These are phyloP conservation scores for Leucania comma DNA, from an alignment of 2,888 invertebrate genomes.

Conservation along the genomic window DNA sequence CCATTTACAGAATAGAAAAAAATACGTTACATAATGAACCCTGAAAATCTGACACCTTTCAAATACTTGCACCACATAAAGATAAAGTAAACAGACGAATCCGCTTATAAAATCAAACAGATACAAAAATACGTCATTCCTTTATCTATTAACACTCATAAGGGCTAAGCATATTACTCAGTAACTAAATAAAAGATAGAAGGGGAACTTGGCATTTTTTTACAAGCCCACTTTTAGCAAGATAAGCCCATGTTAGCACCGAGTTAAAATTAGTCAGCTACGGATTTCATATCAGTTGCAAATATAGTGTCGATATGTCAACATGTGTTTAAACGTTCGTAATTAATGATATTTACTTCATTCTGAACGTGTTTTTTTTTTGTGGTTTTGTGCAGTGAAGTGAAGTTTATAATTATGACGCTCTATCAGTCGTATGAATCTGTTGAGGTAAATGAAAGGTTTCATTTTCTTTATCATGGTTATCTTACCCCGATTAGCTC, in stretches of 20 bases:
- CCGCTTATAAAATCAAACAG: not conserved
- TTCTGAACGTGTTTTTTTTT: not conserved
- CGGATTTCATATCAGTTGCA: constrained; percentile 51
- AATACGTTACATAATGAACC: too few species aligned
- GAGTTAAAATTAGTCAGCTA: constrained; percentile 31
- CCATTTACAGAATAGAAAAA: too few species aligned
- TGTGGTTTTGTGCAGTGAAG: constrained; percentile 4
- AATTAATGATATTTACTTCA: not conserved
- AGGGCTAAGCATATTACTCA: constrained; percentile 46
- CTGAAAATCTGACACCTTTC: not conserved
- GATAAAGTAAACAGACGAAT: not conserved
- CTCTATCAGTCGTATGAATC: constrained; percentile 47
- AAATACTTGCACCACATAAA: not conserved
- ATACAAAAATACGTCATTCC: constrained; percentile 20
- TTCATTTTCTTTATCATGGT: not conserved
- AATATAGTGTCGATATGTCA: constrained; percentile 36
- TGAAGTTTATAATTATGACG: constrained; percentile 15
- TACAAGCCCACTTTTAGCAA: constrained; percentile 12
- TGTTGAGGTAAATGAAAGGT: constrained; percentile 46
- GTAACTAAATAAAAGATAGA: constrained; percentile 10
- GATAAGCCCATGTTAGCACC: constrained; percentile 44
- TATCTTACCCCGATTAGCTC: not conserved
- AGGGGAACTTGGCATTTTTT: constrained; percentile 42
- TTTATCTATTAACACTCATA: constrained; percentile 17
- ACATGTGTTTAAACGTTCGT: constrained; percentile 14